Conservation (phyloP, 2,888 invertebrate species). For the Melanophora roralis region DNA sequence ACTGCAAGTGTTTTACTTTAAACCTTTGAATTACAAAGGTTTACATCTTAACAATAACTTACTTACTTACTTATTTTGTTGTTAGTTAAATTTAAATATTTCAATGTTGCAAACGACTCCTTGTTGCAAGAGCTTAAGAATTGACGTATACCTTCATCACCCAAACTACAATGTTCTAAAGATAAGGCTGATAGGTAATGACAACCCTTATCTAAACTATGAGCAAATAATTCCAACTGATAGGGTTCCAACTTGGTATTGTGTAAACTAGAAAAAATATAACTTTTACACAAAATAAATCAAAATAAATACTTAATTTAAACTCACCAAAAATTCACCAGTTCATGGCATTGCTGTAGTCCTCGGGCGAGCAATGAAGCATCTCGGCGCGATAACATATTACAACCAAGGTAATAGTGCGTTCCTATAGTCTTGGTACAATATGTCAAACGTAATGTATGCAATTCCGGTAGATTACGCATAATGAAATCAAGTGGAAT, state of each 20-base stretch:
- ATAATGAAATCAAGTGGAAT: conserved; percentile 77
- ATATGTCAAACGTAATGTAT: conserved; percentile 73
- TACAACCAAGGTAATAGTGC: conserved; percentile 75
- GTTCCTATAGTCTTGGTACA: conserved; percentile 75
- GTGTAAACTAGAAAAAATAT: conserved; percentile 68
- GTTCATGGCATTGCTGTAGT: conserved; percentile 73
- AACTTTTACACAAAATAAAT: not conserved
- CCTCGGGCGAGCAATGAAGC: conserved; percentile 71
- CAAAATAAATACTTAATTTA: not conserved
- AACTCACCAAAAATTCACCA: conserved; percentile 74
- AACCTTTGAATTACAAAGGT: no score
- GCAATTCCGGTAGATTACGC: conserved; percentile 75
- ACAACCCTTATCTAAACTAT: conserved; percentile 75
- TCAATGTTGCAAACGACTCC: conserved; percentile 73
- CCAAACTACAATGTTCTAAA: conserved; percentile 72
- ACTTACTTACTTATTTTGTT: conserved; percentile 74
- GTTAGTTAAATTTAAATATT: conserved; percentile 72
- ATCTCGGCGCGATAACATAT: conserved; percentile 73
- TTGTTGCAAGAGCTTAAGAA: conserved; percentile 71
- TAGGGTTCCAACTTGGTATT: conserved; percentile 74
- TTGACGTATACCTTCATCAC: conserved; percentile 73
- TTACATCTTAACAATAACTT: no score
- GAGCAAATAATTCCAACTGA: conserved; percentile 72
- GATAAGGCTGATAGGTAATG: conserved; percentile 71
- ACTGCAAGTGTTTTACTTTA: no score